Evolutionary conservation across 2,888 invertebrate genomes (phyloP).

Genomic region (Yponomeuta evonymella): DNA sequence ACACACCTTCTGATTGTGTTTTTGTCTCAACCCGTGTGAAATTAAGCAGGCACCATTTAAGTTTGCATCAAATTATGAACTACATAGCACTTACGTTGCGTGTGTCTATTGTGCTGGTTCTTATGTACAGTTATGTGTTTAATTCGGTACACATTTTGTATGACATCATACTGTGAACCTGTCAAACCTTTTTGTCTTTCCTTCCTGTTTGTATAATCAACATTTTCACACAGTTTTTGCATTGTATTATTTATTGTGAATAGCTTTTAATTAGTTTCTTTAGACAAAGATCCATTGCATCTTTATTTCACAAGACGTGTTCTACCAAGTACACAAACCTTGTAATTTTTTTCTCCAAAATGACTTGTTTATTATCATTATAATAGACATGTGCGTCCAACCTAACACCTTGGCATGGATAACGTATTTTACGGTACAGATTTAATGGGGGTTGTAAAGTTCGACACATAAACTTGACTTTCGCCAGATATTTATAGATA

Average conservation of each 20-base stretch:
- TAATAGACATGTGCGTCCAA: background rate
- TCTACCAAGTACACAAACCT: too few species aligned
- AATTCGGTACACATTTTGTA: slow-evolving; percentile 1
- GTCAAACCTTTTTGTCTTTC: background rate
- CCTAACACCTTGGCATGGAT: background rate
- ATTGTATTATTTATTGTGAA: background rate
- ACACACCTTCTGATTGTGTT: background rate
- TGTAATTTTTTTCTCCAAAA: too few species aligned
- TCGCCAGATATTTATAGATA: background rate
- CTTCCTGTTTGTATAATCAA: background rate
- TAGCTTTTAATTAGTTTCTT: too few species aligned
- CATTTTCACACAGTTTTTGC: background rate
- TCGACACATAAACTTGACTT: background rate
- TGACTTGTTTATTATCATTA: background rate
- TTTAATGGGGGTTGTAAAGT: background rate
- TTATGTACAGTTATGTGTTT: background rate
- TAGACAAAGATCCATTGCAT: too few species aligned
- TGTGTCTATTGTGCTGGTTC: background rate
- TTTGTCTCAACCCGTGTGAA: background rate
- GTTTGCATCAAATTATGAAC: background rate
- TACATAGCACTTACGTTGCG: background rate
- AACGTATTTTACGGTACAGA: background rate
- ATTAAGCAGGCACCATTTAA: background rate
- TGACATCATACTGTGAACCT: background rate
- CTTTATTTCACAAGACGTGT: too few species aligned